Evolutionary conservation across 2,113 vertebrate genomes (phyloP).

Genomic region (Uria lomvia): DNA sequence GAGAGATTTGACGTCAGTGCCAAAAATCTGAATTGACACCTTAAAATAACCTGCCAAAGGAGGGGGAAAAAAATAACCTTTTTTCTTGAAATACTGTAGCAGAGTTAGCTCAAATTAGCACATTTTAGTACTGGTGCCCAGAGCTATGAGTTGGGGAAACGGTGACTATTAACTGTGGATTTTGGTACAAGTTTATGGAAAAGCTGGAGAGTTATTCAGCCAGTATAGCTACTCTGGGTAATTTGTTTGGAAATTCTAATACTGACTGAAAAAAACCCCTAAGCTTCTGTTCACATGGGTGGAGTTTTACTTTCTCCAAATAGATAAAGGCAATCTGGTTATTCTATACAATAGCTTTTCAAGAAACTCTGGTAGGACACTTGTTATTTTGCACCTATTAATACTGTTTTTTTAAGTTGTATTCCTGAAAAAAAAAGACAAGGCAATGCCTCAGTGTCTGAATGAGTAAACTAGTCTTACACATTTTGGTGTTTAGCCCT

Average conservation of each 20-base stretch:
- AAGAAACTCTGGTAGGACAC: neutral
- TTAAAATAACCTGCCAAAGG: constrained; percentile 35
- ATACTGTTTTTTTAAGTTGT: neutral
- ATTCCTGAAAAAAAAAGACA: neutral
- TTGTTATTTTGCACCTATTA: neutral
- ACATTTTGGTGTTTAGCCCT: neutral
- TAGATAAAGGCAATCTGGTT: neutral
- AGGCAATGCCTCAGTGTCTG: neutral
- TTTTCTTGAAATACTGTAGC: neutral
- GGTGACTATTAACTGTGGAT: neutral
- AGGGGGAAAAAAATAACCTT: neutral
- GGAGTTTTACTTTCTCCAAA: neutral
- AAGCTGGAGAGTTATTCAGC: neutral
- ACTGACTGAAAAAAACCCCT: rapidly evolving
- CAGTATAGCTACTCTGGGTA: neutral
- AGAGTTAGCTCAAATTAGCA: neutral
- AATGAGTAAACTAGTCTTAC: neutral
- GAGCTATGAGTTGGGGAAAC: neutral
- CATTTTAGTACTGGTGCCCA: neutral
- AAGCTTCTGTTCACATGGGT: neutral
- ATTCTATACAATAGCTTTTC: neutral
- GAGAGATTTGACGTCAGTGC: neutral
- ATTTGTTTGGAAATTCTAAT: neutral
- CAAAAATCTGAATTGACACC: neutral
- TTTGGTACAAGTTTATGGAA: neutral